A percentile compares a stretch with the other conserved stretches of the same genome.
Conservation (phyloP, 2,797 vertebrate genomes). For the Enteromius unitaeniatus region DNA sequence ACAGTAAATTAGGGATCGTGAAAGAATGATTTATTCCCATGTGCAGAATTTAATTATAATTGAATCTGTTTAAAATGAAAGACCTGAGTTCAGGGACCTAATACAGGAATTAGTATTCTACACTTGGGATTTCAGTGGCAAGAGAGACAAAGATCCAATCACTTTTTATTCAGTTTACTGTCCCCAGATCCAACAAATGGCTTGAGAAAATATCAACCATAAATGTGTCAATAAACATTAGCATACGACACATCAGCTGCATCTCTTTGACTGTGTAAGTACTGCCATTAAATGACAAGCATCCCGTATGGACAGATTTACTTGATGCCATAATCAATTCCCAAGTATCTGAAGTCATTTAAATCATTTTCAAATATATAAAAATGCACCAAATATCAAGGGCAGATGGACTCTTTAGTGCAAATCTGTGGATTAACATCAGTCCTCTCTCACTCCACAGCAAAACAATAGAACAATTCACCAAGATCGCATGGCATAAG, state of each 20-base stretch:
- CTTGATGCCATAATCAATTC: background rate
- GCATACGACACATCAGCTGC: slow-evolving; percentile 75
- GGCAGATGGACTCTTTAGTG: slow-evolving; percentile 40
- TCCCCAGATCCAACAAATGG: slow-evolving; percentile 53
- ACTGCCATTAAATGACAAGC: slow-evolving; percentile 46
- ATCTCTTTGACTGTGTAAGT: slow-evolving; percentile 65
- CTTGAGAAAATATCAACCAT: slow-evolving; percentile 75
- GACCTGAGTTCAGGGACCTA: slow-evolving; percentile 81
- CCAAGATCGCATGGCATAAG: slow-evolving; percentile 49
- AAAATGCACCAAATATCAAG: slow-evolving; percentile 28
- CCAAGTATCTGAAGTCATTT: slow-evolving; percentile 1
- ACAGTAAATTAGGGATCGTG: slow-evolving; percentile 83
- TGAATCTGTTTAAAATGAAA: slow-evolving; percentile 86
- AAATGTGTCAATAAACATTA: slow-evolving; percentile 82
- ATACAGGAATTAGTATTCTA: slow-evolving; percentile 87
- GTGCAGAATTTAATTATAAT: slow-evolving; percentile 86
- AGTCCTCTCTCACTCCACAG: slow-evolving; percentile 44
- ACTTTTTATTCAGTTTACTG: slow-evolving; percentile 62
- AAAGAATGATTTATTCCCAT: slow-evolving; percentile 83
- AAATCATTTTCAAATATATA: slow-evolving; percentile 7
- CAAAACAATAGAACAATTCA: slow-evolving; percentile 53
- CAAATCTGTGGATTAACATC: slow-evolving; percentile 47
- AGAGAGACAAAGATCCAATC: slow-evolving; percentile 54
- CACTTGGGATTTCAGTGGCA: slow-evolving; percentile 83
- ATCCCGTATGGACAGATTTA: slow-evolving; percentile 42